Evolutionary conservation across 1,140 invertebrate species (phyloP).

Genomic region (Paraescarpia echinospica): DNA sequence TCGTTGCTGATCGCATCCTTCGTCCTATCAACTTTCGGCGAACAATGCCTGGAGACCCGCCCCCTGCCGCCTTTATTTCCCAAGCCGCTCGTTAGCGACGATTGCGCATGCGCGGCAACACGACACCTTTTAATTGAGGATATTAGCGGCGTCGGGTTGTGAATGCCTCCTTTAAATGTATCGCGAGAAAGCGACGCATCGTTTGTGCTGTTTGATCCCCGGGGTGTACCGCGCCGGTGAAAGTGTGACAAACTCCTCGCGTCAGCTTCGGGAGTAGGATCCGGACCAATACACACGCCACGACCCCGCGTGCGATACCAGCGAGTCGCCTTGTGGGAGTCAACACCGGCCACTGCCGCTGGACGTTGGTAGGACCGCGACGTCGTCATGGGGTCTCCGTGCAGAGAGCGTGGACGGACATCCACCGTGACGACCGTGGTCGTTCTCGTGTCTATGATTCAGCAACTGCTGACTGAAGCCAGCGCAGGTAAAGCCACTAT

Average conservation of each 20-base stretch:
- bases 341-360: background rate
- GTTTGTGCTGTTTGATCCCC: background rate
- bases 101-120: background rate
- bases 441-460: background rate
- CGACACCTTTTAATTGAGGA: background rate
- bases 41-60: background rate
- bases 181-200: background rate
- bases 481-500: background rate
- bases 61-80: background rate
- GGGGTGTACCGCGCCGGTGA: background rate
- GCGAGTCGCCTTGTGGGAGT: background rate
- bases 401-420: background rate
- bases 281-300: background rate
- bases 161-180: background rate
- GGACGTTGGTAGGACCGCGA: background rate
- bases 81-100: background rate
- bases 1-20: background rate
- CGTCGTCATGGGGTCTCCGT: background rate
- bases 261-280: background rate
- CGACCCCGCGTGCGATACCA: background rate
- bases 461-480: background rate
- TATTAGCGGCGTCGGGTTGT: background rate
- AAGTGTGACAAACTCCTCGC: background rate
- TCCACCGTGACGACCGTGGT: background rate
- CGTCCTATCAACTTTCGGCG: background rate